Conservation (phyloP, 2,888 invertebrate genomes). For the Rhopalosiphum nymphaeae region DNA sequence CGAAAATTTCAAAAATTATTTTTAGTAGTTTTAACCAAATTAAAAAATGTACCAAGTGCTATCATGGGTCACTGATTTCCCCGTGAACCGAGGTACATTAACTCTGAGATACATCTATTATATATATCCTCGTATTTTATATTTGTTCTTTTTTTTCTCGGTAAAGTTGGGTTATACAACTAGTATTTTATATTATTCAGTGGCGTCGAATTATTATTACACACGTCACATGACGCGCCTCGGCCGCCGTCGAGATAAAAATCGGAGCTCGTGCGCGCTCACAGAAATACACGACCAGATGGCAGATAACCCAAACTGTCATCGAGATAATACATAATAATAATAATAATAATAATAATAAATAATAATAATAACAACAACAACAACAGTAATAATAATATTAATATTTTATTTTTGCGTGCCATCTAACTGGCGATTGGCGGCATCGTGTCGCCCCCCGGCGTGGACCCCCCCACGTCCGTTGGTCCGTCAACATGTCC, state of each 20-base stretch:
- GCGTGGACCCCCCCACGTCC: not conserved
- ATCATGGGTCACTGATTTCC: no score
- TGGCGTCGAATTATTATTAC: constrained; percentile 20
- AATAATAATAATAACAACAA: not conserved
- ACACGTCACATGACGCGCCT: constrained; percentile 16
- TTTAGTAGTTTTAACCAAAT: no score
- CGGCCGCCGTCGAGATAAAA: constrained; percentile 7
- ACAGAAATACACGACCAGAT: constrained; percentile 38
- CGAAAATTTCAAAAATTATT: no score
- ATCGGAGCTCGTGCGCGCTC: not conserved
- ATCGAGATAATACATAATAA: constrained; percentile 49
- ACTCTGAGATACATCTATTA: no score
- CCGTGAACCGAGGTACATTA: no score
- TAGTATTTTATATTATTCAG: not conserved
- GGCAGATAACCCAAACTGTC: constrained; percentile 54
- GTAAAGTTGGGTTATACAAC: no score
- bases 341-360: constrained; percentile 32
- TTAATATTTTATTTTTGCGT: not conserved
- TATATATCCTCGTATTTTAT: no score
- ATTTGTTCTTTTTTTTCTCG: no score
- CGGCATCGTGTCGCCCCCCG: constrained; percentile 39
- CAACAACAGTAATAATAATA: not conserved
- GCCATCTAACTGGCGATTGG: not conserved
- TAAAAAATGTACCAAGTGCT: no score
- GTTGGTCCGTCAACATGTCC: not conserved